Evolutionary conservation across 2,888 invertebrate genomes (phyloP), one percentile per base, ranked within the genome.

Genomic region (Xestoiulus laeticollis): DNA sequence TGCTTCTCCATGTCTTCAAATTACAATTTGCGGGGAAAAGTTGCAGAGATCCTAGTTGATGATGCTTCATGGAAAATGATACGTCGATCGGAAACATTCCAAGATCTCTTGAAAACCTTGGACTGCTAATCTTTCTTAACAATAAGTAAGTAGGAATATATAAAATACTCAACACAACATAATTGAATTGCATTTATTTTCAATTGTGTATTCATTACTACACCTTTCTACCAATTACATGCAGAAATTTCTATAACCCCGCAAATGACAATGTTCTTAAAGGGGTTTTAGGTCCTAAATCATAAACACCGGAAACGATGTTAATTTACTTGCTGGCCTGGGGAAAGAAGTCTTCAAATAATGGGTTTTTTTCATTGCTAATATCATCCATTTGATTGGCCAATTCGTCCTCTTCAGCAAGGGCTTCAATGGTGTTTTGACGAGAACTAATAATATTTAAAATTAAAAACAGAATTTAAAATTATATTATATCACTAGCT

Each of bases 11-110:
- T 92, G 92, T 89, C 91, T 4, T 92, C 91, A 1, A 92, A 92
- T 90, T 92, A 92, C 90, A 92, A 92, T 88, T 89, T 92, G 88
- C 90, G 92, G 89, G 91, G 91, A 88, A 90, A 91, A 86, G 91
- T 91, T 10, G 90, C 91, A 16, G 92, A 92, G 90, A 91, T 92
- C 22, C 87, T 92, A 87, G 90, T 92, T 6, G 90, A 90, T 88
- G 91, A 90, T 1, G 59, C 89, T 6, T 86, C 86, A 6, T 90
- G 90, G 78, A 78, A n/a, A 14, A 26, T 78, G n/a, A 78, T 78
- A 10, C 78, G 78, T 8, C n/a, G 22, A 78, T 16, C 78, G 26
- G 78, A 78, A 78, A 78, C 78, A 26, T 78, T 78, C 8, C 5
- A 78, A 6, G 78, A 78, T 78, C 78, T 78, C 26, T 14, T n/a